These are phyloP conservation scores for Xyrauchen texanus DNA, from an alignment of 2,113 vertebrate species.

Conservation along the genomic window DNA sequence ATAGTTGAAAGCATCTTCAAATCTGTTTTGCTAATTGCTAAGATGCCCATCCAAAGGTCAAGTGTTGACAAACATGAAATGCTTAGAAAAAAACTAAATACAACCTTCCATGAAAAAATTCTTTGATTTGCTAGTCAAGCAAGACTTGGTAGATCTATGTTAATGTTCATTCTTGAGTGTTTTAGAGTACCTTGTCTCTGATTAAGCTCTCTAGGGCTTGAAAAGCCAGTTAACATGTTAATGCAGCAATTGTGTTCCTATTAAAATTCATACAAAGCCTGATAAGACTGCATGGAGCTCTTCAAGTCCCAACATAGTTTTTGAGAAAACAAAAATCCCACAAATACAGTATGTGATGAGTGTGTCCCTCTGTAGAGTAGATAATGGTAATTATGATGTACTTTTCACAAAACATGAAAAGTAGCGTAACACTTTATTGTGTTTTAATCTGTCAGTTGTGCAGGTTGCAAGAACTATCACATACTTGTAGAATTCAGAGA, in stretches of 20 bases:
- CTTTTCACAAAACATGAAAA: background rate
- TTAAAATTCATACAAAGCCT: slow-evolving; percentile 47
- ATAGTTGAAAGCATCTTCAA: slow-evolving; percentile 41
- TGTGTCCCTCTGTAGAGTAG: background rate
- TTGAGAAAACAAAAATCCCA: slow-evolving; percentile 40
- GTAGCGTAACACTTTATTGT: too few relatives aligned
- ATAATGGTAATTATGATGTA: slow-evolving; percentile 17
- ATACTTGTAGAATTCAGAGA: background rate
- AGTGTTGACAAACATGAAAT: slow-evolving; percentile 52
- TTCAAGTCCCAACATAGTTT: slow-evolving; percentile 28
- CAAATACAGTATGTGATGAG: background rate
- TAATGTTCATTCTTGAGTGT: slow-evolving; percentile 54
- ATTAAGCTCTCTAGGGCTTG: slow-evolving; percentile 54
- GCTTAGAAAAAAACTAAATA: background rate
- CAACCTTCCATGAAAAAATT: slow-evolving; percentile 12
- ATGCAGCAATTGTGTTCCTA: slow-evolving; percentile 51
- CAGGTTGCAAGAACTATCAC: background rate
- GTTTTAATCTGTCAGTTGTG: too few relatives aligned
- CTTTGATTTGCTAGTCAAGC: slow-evolving; percentile 41
- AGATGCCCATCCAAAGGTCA: slow-evolving; percentile 57
- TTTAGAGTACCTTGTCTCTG: slow-evolving; percentile 45
- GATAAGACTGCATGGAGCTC: slow-evolving; percentile 21
- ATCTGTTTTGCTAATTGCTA: slow-evolving; percentile 50
- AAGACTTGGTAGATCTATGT: slow-evolving; percentile 41
- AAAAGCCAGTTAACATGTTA: slow-evolving; percentile 54